phyloP scores from a whole-genome alignment of 2,113 vertebrate species.

The Bombycilla garrulus region DNA sequence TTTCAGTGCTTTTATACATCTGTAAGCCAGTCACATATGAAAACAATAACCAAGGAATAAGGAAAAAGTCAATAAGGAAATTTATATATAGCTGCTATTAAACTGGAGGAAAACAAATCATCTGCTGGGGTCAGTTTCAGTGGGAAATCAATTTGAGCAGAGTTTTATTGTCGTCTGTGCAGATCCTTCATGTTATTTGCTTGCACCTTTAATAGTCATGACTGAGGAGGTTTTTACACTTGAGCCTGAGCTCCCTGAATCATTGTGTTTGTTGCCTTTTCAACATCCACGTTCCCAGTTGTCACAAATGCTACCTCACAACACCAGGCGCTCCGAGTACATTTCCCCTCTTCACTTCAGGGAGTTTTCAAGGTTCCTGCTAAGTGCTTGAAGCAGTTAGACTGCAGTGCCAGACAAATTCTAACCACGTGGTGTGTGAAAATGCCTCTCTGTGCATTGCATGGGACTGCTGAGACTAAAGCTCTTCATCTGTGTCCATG shows the following conservation, averaged over 20 bases:
- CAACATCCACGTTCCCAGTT: conserved; percentile 39
- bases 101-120: conserved; percentile 43
- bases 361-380: background rate
- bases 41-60: conserved; percentile 54
- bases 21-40: conserved; percentile 39
- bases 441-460: background rate
- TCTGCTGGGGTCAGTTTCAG: conserved; percentile 28
- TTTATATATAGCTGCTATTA: conserved; percentile 63
- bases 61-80: conserved; percentile 50
- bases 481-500: background rate
- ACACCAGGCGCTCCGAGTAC: background rate
- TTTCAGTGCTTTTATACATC: background rate
- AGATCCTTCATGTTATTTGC: conserved; percentile 43
- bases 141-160: conserved; percentile 53
- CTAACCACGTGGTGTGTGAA: background rate
- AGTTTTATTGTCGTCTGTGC: conserved; percentile 27
- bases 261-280: conserved; percentile 44
- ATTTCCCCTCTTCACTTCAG: conserved; percentile 15
- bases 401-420: background rate
- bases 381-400: background rate
- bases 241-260: conserved; percentile 35
- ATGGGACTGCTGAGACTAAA: background rate
- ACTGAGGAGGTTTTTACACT: conserved; percentile 39
- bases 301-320: conserved; percentile 29
- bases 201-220: conserved; percentile 43